Conservation (phyloP, 2,113 vertebrate genomes). For the Nothoprocta pentlandii region DNA sequence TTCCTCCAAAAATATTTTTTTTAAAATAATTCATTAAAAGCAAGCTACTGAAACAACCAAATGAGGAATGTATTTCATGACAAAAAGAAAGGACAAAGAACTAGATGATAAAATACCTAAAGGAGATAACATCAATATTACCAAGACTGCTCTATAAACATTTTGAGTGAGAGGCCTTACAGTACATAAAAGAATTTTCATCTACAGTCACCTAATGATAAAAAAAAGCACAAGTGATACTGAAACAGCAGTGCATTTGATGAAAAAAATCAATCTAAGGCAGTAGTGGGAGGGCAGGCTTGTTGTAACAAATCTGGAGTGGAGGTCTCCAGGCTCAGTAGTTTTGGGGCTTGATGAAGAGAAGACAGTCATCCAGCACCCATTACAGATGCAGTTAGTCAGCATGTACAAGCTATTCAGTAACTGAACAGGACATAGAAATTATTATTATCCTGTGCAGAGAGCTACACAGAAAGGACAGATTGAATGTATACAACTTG, state of each 20-base stretch:
- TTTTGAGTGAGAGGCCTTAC: background rate
- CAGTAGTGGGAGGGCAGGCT: background rate
- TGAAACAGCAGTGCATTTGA: background rate
- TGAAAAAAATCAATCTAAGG: background rate
- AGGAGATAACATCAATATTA: background rate
- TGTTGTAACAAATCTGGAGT: background rate
- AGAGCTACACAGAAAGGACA: background rate
- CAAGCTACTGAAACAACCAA: background rate
- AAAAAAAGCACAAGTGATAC: slow-evolving; percentile 24
- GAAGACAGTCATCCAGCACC: background rate
- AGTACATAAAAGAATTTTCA: background rate
- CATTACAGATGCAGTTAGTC: background rate
- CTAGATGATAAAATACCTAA: background rate
- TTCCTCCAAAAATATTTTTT: background rate
- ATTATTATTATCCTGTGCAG: background rate
- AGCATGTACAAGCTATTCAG: background rate
- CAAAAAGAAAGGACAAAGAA: background rate
- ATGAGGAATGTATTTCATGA: background rate
- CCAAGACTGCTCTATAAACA: background rate
- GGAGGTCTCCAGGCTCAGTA: background rate
- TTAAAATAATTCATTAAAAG: background rate
- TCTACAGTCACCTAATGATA: slow-evolving; percentile 6
- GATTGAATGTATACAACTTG: background rate
- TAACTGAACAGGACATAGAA: background rate
- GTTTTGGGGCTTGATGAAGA: background rate